Conservation (phyloP, 2,888 invertebrate species). For the Dascillus cervinus region DNA sequence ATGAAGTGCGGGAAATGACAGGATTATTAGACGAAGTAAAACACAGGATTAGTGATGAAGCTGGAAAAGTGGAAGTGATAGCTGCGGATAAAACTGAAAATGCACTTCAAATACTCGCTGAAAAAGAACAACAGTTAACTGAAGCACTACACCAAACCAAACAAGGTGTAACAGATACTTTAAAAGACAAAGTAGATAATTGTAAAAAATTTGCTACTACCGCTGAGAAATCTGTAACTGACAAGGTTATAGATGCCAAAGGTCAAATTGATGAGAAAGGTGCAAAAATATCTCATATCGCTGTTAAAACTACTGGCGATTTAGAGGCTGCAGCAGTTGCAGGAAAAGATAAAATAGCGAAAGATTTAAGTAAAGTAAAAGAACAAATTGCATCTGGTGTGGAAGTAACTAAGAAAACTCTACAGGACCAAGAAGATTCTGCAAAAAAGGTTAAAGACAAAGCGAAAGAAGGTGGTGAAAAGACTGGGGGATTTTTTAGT, state of each 20-base stretch:
- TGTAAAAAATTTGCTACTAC: too few relatives aligned
- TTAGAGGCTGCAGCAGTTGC: conserved; percentile 9
- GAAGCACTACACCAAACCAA: too few relatives aligned
- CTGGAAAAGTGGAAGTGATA: neutral
- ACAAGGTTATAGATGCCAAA: conserved; percentile 11
- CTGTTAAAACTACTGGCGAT: neutral
- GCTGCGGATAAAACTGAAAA: too few relatives aligned
- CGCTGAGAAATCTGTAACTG: conserved; percentile 9
- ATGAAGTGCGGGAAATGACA: neutral
- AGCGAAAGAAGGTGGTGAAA: conserved; percentile 22
- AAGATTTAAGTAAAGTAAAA: conserved; percentile 11
- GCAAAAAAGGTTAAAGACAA: conserved; percentile 17
- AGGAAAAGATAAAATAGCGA: conserved; percentile 7
- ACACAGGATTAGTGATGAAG: neutral
- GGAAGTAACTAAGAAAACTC: conserved; percentile 8
- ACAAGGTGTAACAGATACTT: too few relatives aligned
- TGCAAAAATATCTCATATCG: conserved; percentile 2
- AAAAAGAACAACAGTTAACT: conserved; percentile 4
- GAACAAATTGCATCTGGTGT: conserved; percentile 14
- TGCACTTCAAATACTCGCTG: neutral
- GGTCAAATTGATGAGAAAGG: neutral
- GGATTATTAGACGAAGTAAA: neutral
- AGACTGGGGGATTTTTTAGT: conserved; percentile 8
- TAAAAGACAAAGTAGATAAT: too few relatives aligned
- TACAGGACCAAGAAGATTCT: conserved; percentile 6